Evolutionary conservation across 2,797 vertebrate genomes (phyloP).

Genomic region (Acanthopagrus latus): DNA sequence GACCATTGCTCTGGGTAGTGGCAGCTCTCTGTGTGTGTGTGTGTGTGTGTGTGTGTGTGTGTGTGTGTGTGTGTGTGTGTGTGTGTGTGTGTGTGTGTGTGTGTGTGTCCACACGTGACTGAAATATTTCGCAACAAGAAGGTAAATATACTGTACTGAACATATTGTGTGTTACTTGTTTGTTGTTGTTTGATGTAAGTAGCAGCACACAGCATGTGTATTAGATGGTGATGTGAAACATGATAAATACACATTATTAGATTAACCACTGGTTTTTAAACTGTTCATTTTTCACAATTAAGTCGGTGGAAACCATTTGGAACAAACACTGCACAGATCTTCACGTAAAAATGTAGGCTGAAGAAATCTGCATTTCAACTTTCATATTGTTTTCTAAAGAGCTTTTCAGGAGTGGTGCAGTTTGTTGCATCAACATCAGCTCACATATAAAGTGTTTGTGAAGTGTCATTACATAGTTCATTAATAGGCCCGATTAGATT

Average conservation of each 20-base stretch:
- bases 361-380: neutral
- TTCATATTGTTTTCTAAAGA: neutral
- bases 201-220: neutral
- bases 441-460: neutral
- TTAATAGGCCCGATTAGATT: slow-evolving; percentile 13
- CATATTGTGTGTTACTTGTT: neutral
- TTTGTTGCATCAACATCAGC: neutral
- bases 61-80: too few relatives aligned
- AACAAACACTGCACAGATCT: neutral
- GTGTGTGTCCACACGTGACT: slow-evolving; percentile 1
- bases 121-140: slow-evolving; percentile 9
- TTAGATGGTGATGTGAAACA: neutral
- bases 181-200: neutral
- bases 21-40: slow-evolving; percentile 2
- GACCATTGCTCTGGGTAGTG: slow-evolving; percentile 20
- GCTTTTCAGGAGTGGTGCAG: neutral
- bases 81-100: too few relatives aligned
- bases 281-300: neutral
- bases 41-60: too few relatives aligned
- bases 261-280: neutral
- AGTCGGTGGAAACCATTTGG: slow-evolving; percentile 10
- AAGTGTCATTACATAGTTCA: neutral
- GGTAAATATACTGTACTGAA: neutral
- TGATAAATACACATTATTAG: neutral
- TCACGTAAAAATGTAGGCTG: neutral